Evolutionary conservation across 2,113 vertebrate species (phyloP).

Genomic region (Zootoca vivipara): DNA sequence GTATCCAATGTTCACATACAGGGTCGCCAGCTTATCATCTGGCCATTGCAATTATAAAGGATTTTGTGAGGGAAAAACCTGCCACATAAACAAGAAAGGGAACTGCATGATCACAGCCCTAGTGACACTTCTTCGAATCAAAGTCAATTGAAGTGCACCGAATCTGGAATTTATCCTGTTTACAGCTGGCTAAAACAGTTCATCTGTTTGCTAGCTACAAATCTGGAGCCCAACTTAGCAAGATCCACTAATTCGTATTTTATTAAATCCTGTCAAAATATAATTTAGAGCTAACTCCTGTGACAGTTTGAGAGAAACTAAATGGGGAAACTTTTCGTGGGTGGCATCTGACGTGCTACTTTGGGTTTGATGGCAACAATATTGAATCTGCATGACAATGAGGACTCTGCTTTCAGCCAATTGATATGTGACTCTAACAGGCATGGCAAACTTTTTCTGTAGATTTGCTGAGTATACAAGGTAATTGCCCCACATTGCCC

Average conservation of each 20-base stretch:
- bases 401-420: slow-evolving; percentile 60
- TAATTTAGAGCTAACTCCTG: slow-evolving; percentile 53
- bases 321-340: slow-evolving; percentile 61
- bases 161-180: slow-evolving; percentile 50
- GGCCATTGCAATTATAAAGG: neutral
- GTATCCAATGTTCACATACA: neutral
- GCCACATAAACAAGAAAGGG: neutral
- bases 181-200: slow-evolving; percentile 46
- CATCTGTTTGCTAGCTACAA: slow-evolving; percentile 44
- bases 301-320: slow-evolving; percentile 47
- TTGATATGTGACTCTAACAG: slow-evolving; percentile 51
- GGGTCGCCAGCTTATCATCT: neutral
- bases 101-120: neutral
- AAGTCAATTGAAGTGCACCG: slow-evolving; percentile 44
- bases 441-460: slow-evolving; percentile 45
- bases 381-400: slow-evolving; percentile 63
- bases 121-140: slow-evolving; percentile 31
- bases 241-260: slow-evolving; percentile 65
- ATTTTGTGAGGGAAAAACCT: neutral
- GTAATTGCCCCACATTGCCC: neutral
- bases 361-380: slow-evolving; percentile 50
- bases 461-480: neutral
- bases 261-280: slow-evolving; percentile 70
- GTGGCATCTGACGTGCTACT: slow-evolving; percentile 61
- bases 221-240: slow-evolving; percentile 53